Conservation (phyloP, 2,113 vertebrate genomes). For the Neodon shergylaensis region DNA sequence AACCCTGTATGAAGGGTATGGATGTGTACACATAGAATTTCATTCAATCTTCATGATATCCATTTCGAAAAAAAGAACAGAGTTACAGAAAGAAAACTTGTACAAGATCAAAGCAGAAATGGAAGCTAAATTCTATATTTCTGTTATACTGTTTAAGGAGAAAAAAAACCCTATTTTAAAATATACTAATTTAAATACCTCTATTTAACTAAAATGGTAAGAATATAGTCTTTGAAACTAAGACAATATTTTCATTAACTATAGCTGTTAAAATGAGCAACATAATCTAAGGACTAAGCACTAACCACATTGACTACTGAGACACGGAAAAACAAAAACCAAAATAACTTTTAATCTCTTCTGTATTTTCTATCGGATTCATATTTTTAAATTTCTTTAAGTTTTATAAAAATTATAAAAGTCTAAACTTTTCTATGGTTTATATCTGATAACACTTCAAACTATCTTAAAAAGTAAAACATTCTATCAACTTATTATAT, state of each 20-base stretch:
- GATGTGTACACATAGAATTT: not conserved
- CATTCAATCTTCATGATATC: constrained; percentile 37
- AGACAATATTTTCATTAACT: not conserved
- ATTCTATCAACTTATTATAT: not conserved
- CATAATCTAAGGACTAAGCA: not conserved
- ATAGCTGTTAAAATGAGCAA: not conserved
- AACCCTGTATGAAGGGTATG: not conserved
- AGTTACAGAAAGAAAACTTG: not conserved
- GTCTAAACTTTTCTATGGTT: not conserved
- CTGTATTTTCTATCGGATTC: not conserved
- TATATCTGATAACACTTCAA: constrained; percentile 19
- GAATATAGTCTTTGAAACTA: not conserved
- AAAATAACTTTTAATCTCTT: not conserved
- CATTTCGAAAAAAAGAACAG: constrained; percentile 17
- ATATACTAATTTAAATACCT: not conserved
- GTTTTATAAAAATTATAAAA: not conserved
- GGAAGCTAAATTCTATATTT: constrained; percentile 43
- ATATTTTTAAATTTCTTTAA: not conserved
- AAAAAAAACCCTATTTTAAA: not conserved
- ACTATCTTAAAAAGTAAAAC: not conserved
- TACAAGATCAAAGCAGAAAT: not conserved
- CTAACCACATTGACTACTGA: not conserved
- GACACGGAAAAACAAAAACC: not conserved
- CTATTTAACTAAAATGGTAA: constrained; percentile 45
- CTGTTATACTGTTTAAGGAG: constrained; percentile 19